Percentiles rank a stretch among this genome's conserved stretches.
These are phyloP conservation scores for Saccopteryx leptura DNA, from an alignment of 2,113 vertebrate species.

Conservation along the genomic window DNA sequence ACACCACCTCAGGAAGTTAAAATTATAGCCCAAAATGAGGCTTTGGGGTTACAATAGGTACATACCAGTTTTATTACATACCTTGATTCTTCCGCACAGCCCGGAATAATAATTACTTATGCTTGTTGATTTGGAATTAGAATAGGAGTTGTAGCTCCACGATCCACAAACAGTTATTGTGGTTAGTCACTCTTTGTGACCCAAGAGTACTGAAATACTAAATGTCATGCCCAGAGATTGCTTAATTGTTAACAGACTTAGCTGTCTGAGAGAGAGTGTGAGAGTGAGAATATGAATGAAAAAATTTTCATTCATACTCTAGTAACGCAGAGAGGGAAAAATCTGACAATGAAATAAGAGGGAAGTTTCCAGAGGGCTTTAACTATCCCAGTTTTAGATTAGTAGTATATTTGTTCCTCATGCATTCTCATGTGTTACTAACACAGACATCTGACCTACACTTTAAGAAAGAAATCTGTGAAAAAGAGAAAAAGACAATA, in stretches of 20 bases:
- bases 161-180: not conserved
- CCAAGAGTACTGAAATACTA: not conserved
- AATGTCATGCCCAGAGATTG: not conserved
- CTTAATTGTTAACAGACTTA: constrained; percentile 46
- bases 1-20: not conserved
- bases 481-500: not conserved
- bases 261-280: not conserved
- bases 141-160: constrained; percentile 21
- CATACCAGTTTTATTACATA: constrained; percentile 6
- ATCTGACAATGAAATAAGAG: not conserved
- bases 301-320: constrained; percentile 45
- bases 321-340: not conserved
- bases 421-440: not conserved
- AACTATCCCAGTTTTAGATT: not conserved
- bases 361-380: not conserved
- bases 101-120: not conserved
- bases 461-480: not conserved
- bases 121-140: constrained; percentile 53
- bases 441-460: not conserved
- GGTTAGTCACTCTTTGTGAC: constrained; percentile 26
- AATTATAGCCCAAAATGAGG: constrained; percentile 10
- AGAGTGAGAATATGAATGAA: constrained; percentile 31
- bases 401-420: not conserved
- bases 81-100: not conserved
- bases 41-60: not conserved